Conservation (phyloP, 2,113 vertebrate species). For the Macaca fascicularis region DNA sequence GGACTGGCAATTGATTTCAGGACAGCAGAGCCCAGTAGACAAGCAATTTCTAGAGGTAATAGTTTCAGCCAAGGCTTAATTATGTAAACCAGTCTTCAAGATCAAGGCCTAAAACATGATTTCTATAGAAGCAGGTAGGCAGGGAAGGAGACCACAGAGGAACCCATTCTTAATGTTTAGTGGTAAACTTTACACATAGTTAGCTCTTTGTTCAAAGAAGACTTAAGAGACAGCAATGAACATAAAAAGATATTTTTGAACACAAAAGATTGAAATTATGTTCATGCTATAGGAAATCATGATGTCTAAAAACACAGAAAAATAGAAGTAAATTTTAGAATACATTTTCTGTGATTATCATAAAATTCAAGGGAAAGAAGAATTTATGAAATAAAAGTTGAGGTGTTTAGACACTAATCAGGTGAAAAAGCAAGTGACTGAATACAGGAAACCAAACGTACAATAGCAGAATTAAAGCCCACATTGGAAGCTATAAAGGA, state of each 20-base stretch:
- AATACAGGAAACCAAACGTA: background rate
- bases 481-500: slow-evolving; percentile 62
- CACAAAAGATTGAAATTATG: slow-evolving; percentile 2
- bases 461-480: slow-evolving; percentile 56
- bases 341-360: slow-evolving; percentile 31
- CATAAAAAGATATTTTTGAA: background rate
- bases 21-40: background rate
- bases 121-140: background rate
- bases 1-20: background rate
- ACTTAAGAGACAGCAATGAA: background rate
- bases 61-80: background rate
- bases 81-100: background rate
- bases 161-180: background rate
- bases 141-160: background rate
- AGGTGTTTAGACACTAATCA: slow-evolving; percentile 56
- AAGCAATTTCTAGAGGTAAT: background rate
- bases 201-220: background rate
- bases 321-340: background rate
- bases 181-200: background rate
- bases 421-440: slow-evolving; percentile 14
- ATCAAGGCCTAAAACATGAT: background rate
- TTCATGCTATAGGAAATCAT: slow-evolving; percentile 40
- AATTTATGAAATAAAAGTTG: slow-evolving; percentile 46
- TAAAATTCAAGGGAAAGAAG: slow-evolving; percentile 30
- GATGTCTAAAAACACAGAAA: background rate